Evolutionary conservation across 2,888 invertebrate species (phyloP), one percentile per base, ranked within the genome.

Genomic region (Drosophila kokeensis): DNA sequence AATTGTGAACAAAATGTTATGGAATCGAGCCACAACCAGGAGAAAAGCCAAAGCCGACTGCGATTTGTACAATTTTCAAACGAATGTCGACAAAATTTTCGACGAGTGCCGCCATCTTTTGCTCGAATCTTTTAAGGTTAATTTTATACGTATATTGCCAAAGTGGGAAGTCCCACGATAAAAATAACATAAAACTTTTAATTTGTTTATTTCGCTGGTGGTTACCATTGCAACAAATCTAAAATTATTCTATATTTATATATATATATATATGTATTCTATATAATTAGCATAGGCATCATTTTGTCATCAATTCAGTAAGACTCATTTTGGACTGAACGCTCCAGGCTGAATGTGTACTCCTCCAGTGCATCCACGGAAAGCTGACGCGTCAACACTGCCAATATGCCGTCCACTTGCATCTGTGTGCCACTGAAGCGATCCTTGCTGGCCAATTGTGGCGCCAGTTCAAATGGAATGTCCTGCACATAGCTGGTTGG

Each of bases 351-450:
- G 70, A 92, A 92, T 45, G 83, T 90, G 49, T 92, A 92, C 27
- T 92, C 91, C 4, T 92, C 79, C 18, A 82, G 67, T n/a, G 82
- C 90, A 49, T 91, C 91, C 2, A 91, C 69, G 0, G 86, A 88
- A 68, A 92, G 75, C 71, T 92, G 92, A 15, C 92, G 85, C 0
- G 92, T 92, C 60, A 92, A 63, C 1, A 91, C 48, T 0, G 92
- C 92, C 52, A 92, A 66, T 36, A 92, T 91, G 13, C 91, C 91
- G 66, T 92, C 92, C 15, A 92, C 91, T 69, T 92, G 90, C 61
- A 84, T 78, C 53, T 92, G 92, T 0, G 90, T 86, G 11, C 87
- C 72, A 65, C 85, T 89, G n/a, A 81, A 86, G 10, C 74, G 71
- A 18, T 76, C 86, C 70, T 92, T 92, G 24, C 71, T 76, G 27